Evolutionary conservation across 2,113 vertebrate species (phyloP).

Genomic region (Bos taurus): DNA sequence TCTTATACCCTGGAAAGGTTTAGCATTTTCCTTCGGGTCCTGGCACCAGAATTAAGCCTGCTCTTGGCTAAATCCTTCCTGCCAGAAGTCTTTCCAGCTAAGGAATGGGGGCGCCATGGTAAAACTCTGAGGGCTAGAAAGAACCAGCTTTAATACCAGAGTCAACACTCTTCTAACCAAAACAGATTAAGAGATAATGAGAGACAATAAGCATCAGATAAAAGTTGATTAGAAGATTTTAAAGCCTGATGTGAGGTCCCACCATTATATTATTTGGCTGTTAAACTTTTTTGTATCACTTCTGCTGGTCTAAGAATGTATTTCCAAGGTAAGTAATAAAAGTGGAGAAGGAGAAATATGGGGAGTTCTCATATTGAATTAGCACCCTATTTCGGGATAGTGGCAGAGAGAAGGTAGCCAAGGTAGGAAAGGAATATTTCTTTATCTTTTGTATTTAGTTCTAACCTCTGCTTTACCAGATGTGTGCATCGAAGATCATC

Average conservation of each 20-base stretch:
- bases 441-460: conserved; percentile 17
- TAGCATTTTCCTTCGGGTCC: neutral
- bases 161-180: neutral
- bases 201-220: neutral
- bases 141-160: neutral
- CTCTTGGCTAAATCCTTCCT: neutral
- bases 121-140: neutral
- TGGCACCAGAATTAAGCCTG: neutral
- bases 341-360: neutral
- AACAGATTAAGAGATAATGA: neutral
- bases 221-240: conserved; percentile 21
- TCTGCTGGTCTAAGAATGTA: neutral
- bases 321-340: neutral
- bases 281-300: neutral
- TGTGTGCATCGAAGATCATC: neutral
- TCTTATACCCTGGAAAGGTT: neutral
- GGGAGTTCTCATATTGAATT: neutral
- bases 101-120: neutral
- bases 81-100: neutral
- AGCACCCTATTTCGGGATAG: neutral
- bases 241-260: neutral
- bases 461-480: neutral
- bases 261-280: neutral
- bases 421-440: neutral
- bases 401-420: neutral